A percentile compares a stretch with the other conserved stretches of the same genome.
phyloP scores from a whole-genome alignment of 92 coral and sea anemone species.

The Micromussa lordhowensis region DNA sequence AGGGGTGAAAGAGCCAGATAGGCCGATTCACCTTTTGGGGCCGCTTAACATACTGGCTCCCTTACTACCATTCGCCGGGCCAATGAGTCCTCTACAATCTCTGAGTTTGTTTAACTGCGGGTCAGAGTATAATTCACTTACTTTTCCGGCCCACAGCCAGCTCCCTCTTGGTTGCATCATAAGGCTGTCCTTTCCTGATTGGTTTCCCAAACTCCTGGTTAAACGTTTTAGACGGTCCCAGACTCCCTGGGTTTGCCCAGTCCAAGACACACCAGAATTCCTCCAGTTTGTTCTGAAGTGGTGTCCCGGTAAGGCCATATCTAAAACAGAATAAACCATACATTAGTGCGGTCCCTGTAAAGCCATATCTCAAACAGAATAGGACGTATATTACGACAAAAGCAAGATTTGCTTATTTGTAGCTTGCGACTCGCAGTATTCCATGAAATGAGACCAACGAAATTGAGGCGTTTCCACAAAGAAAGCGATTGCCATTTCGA shows the following conservation, averaged over 20 bases:
- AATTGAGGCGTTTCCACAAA: neutral
- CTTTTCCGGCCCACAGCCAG: constrained; percentile 92
- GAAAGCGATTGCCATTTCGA: neutral
- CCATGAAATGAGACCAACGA: neutral
- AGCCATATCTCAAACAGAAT: constrained; percentile 67
- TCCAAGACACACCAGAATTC: constrained; percentile 98
- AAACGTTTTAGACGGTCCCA: constrained; percentile 77
- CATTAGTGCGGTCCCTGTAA: constrained; percentile 82
- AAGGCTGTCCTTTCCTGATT: constrained; percentile 86
- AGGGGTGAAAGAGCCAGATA: too few species aligned
- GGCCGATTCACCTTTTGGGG: neutral
- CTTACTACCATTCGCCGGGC: neutral
- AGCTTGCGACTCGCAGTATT: too few species aligned
- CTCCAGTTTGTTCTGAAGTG: constrained; percentile 85
- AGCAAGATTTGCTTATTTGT: neutral
- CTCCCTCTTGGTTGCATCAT: constrained; percentile 90
- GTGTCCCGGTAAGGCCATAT: constrained; percentile 95
- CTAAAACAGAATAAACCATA: constrained; percentile 30
- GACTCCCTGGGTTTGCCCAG: constrained; percentile 97
- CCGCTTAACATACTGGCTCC: neutral
- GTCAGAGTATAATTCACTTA: constrained; percentile 14
- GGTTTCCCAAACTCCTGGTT: constrained; percentile 72
- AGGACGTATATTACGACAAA: neutral
- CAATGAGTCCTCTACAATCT: neutral
- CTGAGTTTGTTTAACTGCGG: neutral